Evolutionary conservation across 2,888 invertebrate species (phyloP).

Genomic region (Bombyx huttoni): DNA sequence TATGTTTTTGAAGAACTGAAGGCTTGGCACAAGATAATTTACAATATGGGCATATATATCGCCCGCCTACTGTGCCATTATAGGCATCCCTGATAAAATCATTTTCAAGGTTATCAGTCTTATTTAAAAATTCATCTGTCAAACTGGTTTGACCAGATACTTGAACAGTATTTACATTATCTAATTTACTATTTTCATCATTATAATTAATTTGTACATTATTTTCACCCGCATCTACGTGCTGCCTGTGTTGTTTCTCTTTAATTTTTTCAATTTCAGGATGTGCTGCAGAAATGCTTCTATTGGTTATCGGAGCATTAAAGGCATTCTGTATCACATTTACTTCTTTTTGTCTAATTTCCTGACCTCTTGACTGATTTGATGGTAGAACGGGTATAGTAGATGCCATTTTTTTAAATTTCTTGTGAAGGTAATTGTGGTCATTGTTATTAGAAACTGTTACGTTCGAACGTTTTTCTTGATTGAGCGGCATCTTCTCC

Average conservation of each 20-base stretch:
- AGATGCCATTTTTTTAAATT: slow-evolving; percentile 91
- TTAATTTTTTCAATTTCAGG: slow-evolving; percentile 64
- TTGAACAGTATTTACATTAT: slow-evolving; percentile 62
- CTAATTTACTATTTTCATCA: slow-evolving; percentile 57
- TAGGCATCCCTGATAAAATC: slow-evolving; percentile 63
- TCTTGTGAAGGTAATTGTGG: slow-evolving; percentile 90
- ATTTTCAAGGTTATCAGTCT: slow-evolving; percentile 69
- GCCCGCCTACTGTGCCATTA: slow-evolving; percentile 68
- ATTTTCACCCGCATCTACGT: slow-evolving; percentile 35
- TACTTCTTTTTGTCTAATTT: slow-evolving; percentile 41
- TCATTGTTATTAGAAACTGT: slow-evolving; percentile 72
- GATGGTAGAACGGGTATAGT: slow-evolving; percentile 52
- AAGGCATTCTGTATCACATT: slow-evolving; percentile 36
- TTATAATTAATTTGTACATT: slow-evolving; percentile 72
- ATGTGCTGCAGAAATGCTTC: slow-evolving; percentile 60
- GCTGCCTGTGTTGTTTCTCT: slow-evolving; percentile 32
- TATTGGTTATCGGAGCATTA: slow-evolving; percentile 49
- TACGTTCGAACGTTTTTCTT: slow-evolving; percentile 63
- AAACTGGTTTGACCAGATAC: slow-evolving; percentile 69
- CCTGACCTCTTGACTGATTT: slow-evolving; percentile 38
- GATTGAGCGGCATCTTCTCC: slow-evolving; percentile 63
- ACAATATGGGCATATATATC: slow-evolving; percentile 90
- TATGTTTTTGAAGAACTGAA: slow-evolving; percentile 93
- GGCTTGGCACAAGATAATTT: slow-evolving; percentile 92
- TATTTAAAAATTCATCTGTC: slow-evolving; percentile 68